These are phyloP conservation scores for Oryctolagus cuniculus DNA, from an alignment of 2,113 vertebrate species.

Conservation along the genomic window mOryCun1.1 NC_091447.1:27291001-27291500, in stretches of 20 bases:
- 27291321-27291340: accelerated
- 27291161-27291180: neutral
- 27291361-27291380: neutral
- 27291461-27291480: neutral
- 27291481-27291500: neutral
- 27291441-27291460: neutral
- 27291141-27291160: neutral
- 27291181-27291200: neutral
- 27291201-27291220: neutral
- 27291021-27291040: too few species aligned
- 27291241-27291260: neutral
- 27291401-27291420: neutral
- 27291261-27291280: neutral
- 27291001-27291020: too few species aligned
- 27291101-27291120: accelerated
- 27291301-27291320: neutral
- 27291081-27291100: neutral
- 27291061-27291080: too few species aligned
- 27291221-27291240: neutral
- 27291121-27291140: accelerated
- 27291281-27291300: neutral
- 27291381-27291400: neutral
- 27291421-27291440: neutral
- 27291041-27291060: too few species aligned
- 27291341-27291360: neutral